A percentile compares a stretch with the other conserved stretches of the same genome.
These are phyloP conservation scores for Aurelia aurita DNA, from an alignment of 30 jellyfish, hydroid and myxozoan genomes.

Conservation along the genomic window DNA sequence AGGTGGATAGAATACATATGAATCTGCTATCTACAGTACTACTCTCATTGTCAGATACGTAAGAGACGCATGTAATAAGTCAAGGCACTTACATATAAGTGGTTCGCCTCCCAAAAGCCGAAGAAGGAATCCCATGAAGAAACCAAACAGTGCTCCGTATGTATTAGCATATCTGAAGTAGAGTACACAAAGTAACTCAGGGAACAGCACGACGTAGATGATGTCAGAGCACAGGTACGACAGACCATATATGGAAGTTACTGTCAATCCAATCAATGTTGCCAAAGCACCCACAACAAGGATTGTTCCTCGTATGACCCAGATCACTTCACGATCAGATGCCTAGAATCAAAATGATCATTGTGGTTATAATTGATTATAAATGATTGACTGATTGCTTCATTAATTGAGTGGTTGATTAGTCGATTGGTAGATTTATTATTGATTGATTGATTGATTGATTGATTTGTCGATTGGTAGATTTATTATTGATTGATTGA, in stretches of 20 bases:
- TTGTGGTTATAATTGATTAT: background rate
- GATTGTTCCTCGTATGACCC: constrained; percentile 93
- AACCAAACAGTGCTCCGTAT: constrained; percentile 91
- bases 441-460: too few relatives aligned
- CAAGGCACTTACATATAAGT: constrained; percentile 83
- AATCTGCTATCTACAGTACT: too few relatives aligned
- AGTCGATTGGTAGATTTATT: too few relatives aligned
- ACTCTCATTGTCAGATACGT: too few relatives aligned
- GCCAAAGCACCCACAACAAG: constrained; percentile 95
- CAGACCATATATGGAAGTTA: constrained; percentile 89
- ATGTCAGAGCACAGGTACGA: constrained; percentile 96
- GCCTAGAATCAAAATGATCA: constrained; percentile 67
- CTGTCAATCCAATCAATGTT: constrained; percentile 90
- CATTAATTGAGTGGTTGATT: too few relatives aligned
- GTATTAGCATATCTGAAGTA: constrained; percentile 91
- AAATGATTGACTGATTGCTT: too few relatives aligned
- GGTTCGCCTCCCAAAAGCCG: constrained; percentile 94
- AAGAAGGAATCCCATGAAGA: constrained; percentile 79
- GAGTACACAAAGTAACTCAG: constrained; percentile 92
- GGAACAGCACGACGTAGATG: constrained; percentile 93
- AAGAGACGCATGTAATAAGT: too few relatives aligned
- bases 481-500: too few relatives aligned
- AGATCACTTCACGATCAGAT: constrained; percentile 85
- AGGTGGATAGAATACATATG: too few relatives aligned
- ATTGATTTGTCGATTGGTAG: too few relatives aligned